Conservation (phyloP, 1,140 invertebrate species). For the Mycetomoellerius zeteki region DNA sequence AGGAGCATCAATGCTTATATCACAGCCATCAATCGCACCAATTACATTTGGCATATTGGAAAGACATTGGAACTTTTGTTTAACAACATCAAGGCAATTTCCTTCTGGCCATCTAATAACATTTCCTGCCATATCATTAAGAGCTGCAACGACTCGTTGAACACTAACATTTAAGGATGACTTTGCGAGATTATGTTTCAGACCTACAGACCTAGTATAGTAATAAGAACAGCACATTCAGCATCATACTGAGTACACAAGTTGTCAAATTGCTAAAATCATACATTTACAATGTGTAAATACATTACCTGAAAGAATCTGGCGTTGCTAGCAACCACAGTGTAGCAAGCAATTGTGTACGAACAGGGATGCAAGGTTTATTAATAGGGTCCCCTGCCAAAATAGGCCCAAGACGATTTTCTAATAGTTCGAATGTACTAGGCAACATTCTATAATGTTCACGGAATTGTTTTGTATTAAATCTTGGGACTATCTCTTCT, state of each 20-base stretch:
- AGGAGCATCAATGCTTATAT: background rate
- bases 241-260: background rate
- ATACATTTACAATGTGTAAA: background rate
- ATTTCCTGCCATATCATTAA: background rate
- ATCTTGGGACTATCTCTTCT: background rate
- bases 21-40: background rate
- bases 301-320: slow-evolving; percentile 2
- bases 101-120: background rate
- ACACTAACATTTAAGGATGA: background rate
- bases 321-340: background rate
- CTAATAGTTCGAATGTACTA: background rate
- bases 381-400: background rate
- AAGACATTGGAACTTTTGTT: background rate
- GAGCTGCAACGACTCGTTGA: background rate
- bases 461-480: background rate
- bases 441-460: background rate
- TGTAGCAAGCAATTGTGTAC: background rate
- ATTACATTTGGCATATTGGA: background rate
- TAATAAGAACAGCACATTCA: background rate
- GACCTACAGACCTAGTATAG: background rate
- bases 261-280: background rate
- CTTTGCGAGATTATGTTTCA: background rate
- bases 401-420: background rate
- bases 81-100: background rate
- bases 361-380: slow-evolving; percentile 6